A percentile compares a stretch with the other conserved stretches of the same genome.
Conservation (phyloP, 2,797 vertebrate genomes). For the Pseudomugil gertrudae region DNA sequence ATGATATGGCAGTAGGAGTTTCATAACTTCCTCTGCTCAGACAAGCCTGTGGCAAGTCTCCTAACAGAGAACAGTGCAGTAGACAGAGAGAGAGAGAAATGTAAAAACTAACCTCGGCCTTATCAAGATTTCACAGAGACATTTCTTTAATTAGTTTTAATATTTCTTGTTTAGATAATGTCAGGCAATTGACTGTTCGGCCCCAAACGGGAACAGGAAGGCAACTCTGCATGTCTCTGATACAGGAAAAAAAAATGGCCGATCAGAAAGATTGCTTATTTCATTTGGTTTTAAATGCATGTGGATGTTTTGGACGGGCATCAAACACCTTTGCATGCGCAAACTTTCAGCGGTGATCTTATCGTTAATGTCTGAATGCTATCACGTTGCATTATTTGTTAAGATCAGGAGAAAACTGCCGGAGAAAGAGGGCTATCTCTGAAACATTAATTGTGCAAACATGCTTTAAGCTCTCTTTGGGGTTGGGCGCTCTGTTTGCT, state of each 20-base stretch:
- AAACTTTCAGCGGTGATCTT: conserved; percentile 48
- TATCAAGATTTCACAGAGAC: conserved; percentile 84
- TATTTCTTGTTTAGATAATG: conserved; percentile 84
- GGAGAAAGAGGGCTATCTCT: conserved; percentile 45
- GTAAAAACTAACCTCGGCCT: conserved; percentile 70
- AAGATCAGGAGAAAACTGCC: conserved; percentile 40
- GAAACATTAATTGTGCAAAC: conserved; percentile 69
- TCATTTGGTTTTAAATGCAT: conserved; percentile 70
- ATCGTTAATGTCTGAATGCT: conserved; percentile 47
- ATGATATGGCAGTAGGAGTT: conserved; percentile 81
- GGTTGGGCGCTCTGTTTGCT: conserved; percentile 48
- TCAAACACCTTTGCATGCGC: conserved; percentile 62
- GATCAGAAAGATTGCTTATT: conserved; percentile 71
- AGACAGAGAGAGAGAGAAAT: conserved; percentile 35
- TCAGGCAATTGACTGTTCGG: conserved; percentile 81
- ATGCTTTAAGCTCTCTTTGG: conserved; percentile 34
- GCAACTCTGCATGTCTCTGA: conserved; percentile 63
- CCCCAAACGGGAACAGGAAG: conserved; percentile 69
- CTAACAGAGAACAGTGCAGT: conserved; percentile 64
- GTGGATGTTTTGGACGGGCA: conserved; percentile 68
- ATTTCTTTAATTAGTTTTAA: conserved; percentile 87
- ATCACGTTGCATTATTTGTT: conserved; percentile 50
- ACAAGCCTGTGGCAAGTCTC: conserved; percentile 82
- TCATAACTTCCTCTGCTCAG: conserved; percentile 86
- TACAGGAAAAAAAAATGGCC: conserved; percentile 62